phyloP scores from a whole-genome alignment of 2,797 vertebrate genomes.

The Caiman crocodilus region DNA sequence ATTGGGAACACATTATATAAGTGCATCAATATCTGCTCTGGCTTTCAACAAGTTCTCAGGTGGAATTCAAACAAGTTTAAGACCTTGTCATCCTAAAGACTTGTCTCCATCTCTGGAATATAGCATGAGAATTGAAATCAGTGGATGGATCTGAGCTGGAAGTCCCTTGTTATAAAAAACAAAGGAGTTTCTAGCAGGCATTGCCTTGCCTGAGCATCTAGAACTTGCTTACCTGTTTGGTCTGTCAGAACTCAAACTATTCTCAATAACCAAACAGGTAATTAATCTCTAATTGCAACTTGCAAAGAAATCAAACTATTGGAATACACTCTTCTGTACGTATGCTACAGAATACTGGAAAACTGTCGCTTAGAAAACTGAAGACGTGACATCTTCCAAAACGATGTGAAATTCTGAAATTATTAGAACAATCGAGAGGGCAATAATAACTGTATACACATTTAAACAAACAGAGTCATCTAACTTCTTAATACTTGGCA shows the following conservation, averaged over 20 bases:
- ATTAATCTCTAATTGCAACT: background rate
- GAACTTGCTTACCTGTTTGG: background rate
- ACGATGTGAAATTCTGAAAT: background rate
- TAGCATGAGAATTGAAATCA: fast-evolving
- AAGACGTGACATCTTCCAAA: background rate
- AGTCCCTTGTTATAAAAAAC: background rate
- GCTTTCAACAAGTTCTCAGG: background rate
- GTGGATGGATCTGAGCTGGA: fast-evolving
- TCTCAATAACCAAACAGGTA: background rate
- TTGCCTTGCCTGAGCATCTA: background rate
- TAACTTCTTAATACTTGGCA: background rate
- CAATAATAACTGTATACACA: background rate
- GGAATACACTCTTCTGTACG: background rate
- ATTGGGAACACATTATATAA: background rate
- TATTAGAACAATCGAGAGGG: background rate
- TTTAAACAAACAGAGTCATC: background rate
- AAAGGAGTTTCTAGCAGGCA: background rate
- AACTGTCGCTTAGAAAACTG: background rate
- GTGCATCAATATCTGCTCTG: fast-evolving
- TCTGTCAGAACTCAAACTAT: background rate
- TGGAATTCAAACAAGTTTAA: background rate
- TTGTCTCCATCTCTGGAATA: fast-evolving
- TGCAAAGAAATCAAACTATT: background rate
- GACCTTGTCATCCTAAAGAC: background rate
- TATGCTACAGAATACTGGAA: background rate